Conservation (phyloP, 2,888 invertebrate genomes). For the Pemphredon lugubris region DNA sequence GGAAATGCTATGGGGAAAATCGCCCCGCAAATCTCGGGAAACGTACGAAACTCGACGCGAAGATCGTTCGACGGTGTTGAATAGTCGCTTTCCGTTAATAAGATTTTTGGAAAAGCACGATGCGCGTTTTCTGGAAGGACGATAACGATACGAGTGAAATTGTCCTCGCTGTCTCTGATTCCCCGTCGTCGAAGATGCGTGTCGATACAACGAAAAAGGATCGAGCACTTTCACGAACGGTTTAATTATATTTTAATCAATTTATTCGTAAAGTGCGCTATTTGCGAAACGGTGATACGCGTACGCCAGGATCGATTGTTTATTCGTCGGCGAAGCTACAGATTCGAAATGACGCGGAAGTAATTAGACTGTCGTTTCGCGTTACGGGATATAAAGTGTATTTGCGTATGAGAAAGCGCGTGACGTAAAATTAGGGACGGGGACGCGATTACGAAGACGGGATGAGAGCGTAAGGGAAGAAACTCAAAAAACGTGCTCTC, state of each 20-base stretch:
- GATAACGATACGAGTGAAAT: too few relatives aligned
- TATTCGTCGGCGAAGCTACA: background rate
- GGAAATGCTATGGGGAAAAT: conserved; percentile 7
- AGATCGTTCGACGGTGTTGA: background rate
- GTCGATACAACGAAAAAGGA: too few relatives aligned
- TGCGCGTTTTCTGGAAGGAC: too few relatives aligned
- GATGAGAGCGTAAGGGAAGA: background rate
- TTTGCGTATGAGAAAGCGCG: background rate
- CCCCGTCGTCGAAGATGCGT: too few relatives aligned
- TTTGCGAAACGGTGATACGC: background rate
- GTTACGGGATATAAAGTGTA: background rate
- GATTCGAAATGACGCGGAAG: background rate
- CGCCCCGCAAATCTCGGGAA: background rate
- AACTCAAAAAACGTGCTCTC: background rate
- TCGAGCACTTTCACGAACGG: too few relatives aligned
- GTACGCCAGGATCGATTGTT: background rate
- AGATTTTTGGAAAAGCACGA: too few relatives aligned
- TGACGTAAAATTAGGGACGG: background rate
- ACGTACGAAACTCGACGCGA: background rate
- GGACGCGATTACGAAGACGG: background rate
- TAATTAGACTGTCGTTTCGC: background rate
- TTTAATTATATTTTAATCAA: too few relatives aligned
- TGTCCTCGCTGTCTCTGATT: too few relatives aligned
- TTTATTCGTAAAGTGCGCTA: background rate
- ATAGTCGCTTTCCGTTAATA: too few relatives aligned